Percentiles rank a stretch among this genome's conserved stretches.
These are phyloP conservation scores for Microdon myrmicae DNA, from an alignment of 2,888 invertebrate genomes.

Conservation along the genomic window DNA sequence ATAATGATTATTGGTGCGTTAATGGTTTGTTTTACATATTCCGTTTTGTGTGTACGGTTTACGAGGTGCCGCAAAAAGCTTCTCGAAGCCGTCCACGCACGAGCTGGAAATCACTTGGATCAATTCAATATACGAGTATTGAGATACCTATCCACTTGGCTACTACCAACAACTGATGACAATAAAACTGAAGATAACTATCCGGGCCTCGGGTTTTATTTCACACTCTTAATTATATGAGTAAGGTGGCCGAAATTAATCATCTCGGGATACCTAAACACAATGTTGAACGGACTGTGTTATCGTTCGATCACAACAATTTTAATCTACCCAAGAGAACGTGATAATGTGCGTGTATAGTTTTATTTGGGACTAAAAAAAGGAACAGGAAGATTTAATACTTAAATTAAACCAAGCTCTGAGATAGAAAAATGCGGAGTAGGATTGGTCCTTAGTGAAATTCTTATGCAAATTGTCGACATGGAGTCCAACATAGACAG, in stretches of 20 bases:
- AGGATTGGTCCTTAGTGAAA: constrained; percentile 33
- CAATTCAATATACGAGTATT: not conserved
- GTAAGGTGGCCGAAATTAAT: constrained; percentile 50
- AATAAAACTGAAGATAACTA: constrained; percentile 29
- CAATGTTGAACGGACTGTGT: not conserved
- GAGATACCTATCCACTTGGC: not conserved
- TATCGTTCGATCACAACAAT: constrained; percentile 45
- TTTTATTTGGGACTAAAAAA: constrained; percentile 13
- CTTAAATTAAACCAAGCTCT: constrained; percentile 24
- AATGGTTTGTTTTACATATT: constrained; percentile 67
- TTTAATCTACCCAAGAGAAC: constrained; percentile 37
- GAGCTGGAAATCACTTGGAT: not conserved
- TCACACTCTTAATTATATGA: constrained; percentile 51
- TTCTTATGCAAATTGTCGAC: constrained; percentile 44
- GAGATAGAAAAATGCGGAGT: constrained; percentile 22
- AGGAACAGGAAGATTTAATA: constrained; percentile 15
- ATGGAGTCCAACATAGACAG: no score
- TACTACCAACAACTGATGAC: constrained; percentile 18
- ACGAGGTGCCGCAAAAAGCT: constrained; percentile 40
- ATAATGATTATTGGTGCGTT: constrained; percentile 66
- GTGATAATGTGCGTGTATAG: constrained; percentile 1
- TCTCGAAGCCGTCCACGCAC: constrained; percentile 1
- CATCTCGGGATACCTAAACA: constrained; percentile 22
- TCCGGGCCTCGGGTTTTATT: constrained; percentile 42
- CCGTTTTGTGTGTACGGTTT: constrained; percentile 17